Evolutionary conservation across 2,797 vertebrate genomes (phyloP).

Genomic region (Pipistrellus kuhlii): DNA sequence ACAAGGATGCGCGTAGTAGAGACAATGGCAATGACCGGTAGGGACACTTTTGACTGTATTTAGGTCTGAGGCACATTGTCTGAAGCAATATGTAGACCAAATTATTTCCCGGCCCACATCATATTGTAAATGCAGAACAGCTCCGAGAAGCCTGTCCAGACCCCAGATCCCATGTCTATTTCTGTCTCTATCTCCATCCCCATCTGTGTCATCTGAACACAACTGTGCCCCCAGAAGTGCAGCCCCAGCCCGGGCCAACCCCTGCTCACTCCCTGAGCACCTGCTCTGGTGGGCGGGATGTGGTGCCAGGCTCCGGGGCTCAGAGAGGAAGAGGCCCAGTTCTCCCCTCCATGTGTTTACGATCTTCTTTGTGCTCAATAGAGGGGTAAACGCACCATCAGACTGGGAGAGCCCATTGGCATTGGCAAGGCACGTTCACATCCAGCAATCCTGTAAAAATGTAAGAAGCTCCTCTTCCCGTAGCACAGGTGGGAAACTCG

Average conservation of each 20-base stretch:
- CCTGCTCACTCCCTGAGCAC: background rate
- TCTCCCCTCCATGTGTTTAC: background rate
- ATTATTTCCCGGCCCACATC: background rate
- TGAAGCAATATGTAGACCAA: background rate
- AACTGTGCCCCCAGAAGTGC: background rate
- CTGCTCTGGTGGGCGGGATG: background rate
- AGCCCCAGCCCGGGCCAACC: accelerated
- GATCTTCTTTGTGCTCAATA: no score
- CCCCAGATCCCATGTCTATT: accelerated
- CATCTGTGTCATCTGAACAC: accelerated
- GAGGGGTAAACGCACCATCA: background rate
- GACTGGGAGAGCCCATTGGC: no score
- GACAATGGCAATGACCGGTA: background rate
- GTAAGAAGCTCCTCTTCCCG: background rate
- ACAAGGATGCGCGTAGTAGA: accelerated
- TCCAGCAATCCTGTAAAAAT: background rate
- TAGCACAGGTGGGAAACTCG: background rate
- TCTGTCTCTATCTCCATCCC: background rate
- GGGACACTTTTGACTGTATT: background rate
- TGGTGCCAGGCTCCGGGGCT: background rate
- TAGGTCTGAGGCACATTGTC: background rate
- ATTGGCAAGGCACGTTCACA: background rate
- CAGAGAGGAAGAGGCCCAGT: background rate
- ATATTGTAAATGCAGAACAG: accelerated
- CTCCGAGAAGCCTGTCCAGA: background rate